Percentiles rank a stretch among this genome's conserved stretches.
phyloP scores from a whole-genome alignment of 1,140 invertebrate genomes.

The Drepana arcuata region DNA sequence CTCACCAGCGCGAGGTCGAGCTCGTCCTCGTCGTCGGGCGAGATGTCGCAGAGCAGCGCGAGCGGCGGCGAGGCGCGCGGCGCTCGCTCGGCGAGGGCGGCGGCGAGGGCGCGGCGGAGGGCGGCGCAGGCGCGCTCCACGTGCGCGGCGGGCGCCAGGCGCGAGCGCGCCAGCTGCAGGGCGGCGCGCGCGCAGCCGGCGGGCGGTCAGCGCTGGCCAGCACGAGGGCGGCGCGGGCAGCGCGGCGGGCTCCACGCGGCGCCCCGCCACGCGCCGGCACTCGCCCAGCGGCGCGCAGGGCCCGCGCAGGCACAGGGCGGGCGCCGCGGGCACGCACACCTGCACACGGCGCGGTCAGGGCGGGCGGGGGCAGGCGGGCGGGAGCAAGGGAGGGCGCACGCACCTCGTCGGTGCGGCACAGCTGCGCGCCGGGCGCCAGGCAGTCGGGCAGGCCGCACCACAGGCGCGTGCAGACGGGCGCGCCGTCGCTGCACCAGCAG shows the following conservation, averaged over 20 bases:
- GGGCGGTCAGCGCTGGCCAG: constrained; percentile 79
- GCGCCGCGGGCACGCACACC: constrained; percentile 84
- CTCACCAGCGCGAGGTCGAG: constrained; percentile 90
- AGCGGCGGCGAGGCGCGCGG: constrained; percentile 73
- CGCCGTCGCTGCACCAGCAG: constrained; percentile 82
- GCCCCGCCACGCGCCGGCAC: constrained; percentile 82
- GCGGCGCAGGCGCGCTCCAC: constrained; percentile 85
- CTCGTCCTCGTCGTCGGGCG: constrained; percentile 83
- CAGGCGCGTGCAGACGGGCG: constrained; percentile 85
- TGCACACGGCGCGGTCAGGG: constrained; percentile 83
- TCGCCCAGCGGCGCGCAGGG: constrained; percentile 84
- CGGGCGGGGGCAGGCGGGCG: no score
- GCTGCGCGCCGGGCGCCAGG: constrained; percentile 71
- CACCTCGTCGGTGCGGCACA: constrained; percentile 76
- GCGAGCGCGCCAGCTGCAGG: constrained; percentile 81
- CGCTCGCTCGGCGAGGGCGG: constrained; percentile 59
- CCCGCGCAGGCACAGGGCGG: constrained; percentile 86
- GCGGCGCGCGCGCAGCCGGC: constrained; percentile 85
- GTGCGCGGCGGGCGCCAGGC: constrained; percentile 79
- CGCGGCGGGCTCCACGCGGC: constrained; percentile 82
- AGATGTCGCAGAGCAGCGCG: constrained; percentile 86
- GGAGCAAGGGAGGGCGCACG: constrained; percentile 86
- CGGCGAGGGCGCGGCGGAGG: constrained; percentile 79
- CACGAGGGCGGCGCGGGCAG: constrained; percentile 83
- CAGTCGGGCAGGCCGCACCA: constrained; percentile 90